Conservation (phyloP, 1,140 invertebrate species). For the Rhynchophorus ferrugineus region DNA sequence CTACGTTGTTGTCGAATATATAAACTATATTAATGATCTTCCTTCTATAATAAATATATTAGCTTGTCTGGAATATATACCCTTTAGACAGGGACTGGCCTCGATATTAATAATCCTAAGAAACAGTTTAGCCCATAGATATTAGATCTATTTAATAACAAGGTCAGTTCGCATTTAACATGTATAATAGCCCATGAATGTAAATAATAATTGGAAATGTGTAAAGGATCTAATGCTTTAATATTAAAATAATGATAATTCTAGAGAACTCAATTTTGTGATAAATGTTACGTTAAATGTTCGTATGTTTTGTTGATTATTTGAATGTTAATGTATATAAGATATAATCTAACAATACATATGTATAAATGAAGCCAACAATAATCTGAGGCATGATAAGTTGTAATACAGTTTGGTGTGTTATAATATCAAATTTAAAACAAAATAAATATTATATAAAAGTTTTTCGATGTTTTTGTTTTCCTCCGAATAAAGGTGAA, state of each 20-base stretch:
- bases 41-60: too few species aligned
- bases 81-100: too few species aligned
- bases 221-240: slow-evolving; percentile 1
- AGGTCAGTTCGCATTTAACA: too few species aligned
- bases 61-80: too few species aligned
- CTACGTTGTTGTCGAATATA: slow-evolving; percentile 46
- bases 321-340: slow-evolving; percentile 4
- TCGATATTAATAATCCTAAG: too few species aligned
- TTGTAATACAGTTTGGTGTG: slow-evolving; percentile 42
- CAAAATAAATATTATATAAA: slow-evolving; percentile 32
- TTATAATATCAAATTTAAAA: slow-evolving; percentile 50
- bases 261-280: slow-evolving; percentile 20
- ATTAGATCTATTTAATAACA: too few species aligned
- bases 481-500: too few species aligned
- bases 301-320: slow-evolving; percentile 1
- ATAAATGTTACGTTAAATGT: slow-evolving; percentile 15
- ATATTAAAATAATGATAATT: not conserved
- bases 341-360: not conserved
- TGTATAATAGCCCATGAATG: too few species aligned
- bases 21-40: too few species aligned
- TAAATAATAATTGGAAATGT: not conserved
- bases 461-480: slow-evolving; percentile 33
- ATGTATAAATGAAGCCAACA: not conserved
- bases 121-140: too few species aligned
- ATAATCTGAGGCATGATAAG: not conserved